These are phyloP conservation scores for Spilogale gracilis DNA, from an alignment of 2,113 vertebrate genomes.

Conservation along the genomic window DNA sequence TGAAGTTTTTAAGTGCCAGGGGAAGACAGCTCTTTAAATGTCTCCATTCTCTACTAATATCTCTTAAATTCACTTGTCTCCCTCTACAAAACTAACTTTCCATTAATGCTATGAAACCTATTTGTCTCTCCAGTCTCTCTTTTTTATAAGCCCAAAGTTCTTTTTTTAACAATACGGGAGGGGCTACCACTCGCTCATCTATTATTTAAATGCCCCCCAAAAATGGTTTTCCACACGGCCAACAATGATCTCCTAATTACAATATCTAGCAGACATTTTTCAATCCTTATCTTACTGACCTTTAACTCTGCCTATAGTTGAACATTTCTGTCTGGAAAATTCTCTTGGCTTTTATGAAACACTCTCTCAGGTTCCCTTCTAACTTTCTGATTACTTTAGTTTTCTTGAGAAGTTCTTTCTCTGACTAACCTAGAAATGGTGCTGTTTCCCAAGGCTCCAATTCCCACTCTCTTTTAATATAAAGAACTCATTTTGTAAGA, in stretches of 20 bases:
- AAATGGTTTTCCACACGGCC: slow-evolving; percentile 14
- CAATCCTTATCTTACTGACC: not conserved
- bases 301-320: not conserved
- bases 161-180: not conserved
- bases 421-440: not conserved
- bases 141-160: not conserved
- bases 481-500: not conserved
- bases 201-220: not conserved
- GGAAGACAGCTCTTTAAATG: not conserved
- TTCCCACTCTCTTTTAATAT: not conserved
- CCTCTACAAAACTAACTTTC: not conserved
- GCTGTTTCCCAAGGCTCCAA: not conserved
- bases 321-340: not conserved
- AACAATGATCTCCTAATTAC: not conserved
- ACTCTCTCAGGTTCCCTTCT: not conserved
- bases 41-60: not conserved
- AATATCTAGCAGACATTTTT: not conserved
- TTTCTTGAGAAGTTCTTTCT: slow-evolving; percentile 14
- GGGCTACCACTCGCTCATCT: not conserved
- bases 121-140: not conserved
- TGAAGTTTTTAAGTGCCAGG: not conserved
- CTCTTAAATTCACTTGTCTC: not conserved
- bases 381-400: not conserved
- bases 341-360: not conserved
- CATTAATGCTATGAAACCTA: not conserved